Conservation (phyloP, 1,140 invertebrate species). For the Delia radicum region DNA sequence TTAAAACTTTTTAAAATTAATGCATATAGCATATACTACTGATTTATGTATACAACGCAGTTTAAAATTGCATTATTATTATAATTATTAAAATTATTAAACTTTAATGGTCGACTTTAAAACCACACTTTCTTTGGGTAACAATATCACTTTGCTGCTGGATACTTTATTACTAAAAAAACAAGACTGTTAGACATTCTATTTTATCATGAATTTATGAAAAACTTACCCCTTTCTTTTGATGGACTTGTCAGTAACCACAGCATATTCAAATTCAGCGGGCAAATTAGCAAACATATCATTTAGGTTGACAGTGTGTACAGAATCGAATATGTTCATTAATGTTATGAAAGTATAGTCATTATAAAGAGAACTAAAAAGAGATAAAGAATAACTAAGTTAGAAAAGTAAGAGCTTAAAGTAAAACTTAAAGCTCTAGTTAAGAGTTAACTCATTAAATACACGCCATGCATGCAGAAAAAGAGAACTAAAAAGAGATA, state of each 20-base stretch:
- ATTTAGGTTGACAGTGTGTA: slow-evolving; percentile 43
- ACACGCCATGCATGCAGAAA: too few relatives aligned
- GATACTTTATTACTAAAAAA: neutral
- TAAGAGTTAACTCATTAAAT: too few relatives aligned
- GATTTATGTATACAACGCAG: neutral
- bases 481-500: slow-evolving; percentile 36
- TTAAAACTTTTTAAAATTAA: neutral
- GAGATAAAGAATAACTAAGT: too few relatives aligned
- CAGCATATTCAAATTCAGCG: slow-evolving; percentile 41
- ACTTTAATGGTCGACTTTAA: slow-evolving; percentile 31
- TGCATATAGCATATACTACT: neutral
- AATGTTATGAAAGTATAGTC: slow-evolving; percentile 43
- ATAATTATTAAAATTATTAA: too few relatives aligned
- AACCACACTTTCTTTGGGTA: slow-evolving; percentile 46
- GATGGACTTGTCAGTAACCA: slow-evolving; percentile 43
- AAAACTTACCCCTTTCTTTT: slow-evolving; percentile 28
- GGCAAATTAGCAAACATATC: slow-evolving; percentile 39
- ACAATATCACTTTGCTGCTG: slow-evolving; percentile 30
- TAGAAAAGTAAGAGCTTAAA: too few relatives aligned
- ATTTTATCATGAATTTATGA: too few relatives aligned
- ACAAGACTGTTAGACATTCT: neutral
- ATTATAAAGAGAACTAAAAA: slow-evolving; percentile 35
- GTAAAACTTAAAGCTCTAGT: too few relatives aligned
- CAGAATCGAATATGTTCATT: slow-evolving; percentile 43
- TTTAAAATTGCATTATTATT: neutral